Conservation (phyloP, 2,888 invertebrate genomes). For the Clusia tigrina region DNA sequence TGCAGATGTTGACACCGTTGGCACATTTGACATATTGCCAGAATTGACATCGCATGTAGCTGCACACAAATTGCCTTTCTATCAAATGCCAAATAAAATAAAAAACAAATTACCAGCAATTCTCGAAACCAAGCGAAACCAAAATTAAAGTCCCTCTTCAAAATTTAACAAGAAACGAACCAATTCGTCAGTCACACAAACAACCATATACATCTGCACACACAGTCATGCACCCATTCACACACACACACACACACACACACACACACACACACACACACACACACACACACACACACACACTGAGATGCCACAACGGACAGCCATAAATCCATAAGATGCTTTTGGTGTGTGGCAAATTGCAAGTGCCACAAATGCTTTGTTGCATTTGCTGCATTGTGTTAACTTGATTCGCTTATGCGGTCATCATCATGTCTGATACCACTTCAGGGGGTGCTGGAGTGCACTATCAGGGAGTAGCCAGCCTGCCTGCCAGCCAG, state of each 20-base stretch:
- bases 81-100: background rate
- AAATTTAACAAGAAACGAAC: background rate
- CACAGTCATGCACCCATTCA: too few species aligned
- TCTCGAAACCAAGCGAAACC: background rate
- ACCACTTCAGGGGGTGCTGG: background rate
- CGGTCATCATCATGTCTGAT: slow-evolving; percentile 4
- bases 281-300: too few species aligned
- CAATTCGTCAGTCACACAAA: too few species aligned
- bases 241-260: too few species aligned
- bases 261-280: too few species aligned
- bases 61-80: background rate
- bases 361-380: slow-evolving; percentile 1
- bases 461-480: background rate
- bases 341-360: background rate
- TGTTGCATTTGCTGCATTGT: slow-evolving; percentile 2
- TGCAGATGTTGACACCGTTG: background rate
- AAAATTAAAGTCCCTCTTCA: background rate
- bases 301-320: background rate
- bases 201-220: too few species aligned
- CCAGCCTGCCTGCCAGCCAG: background rate
- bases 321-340: background rate
- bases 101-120: background rate
- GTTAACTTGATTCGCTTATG: slow-evolving; percentile 1
- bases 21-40: background rate
- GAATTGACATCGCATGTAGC: background rate